Base-by-base conservation (phyloP, 2,888 invertebrate genomes). In the Deilephila porcellus region DNA sequence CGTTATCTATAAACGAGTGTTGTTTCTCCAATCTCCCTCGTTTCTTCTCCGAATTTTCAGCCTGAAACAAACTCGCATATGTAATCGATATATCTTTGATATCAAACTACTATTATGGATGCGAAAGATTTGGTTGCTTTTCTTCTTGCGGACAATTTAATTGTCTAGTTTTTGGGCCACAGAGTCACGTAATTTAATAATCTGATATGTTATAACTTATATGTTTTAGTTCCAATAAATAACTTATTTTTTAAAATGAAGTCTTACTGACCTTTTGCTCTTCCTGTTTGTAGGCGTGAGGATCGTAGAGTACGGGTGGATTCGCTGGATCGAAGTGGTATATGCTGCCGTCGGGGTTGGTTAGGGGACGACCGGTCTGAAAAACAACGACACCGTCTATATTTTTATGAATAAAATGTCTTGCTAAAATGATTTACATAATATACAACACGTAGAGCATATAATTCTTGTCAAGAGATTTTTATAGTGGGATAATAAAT, bases 281-380 rank as follows among this genome's bases (percentile, higher is more conserved):
- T 0, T 81, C 78, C 17, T 72, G 77, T 11, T 77, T 74, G 19
- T 77, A 70, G 0, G 76, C 73, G 2, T 71, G 63, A 3, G 85
- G 78, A 60, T 90, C 90, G 79, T 88, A 90, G 0, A 92, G 4
- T 0, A 85, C 72, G 0, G 97, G 97, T 17, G 96, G 96, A 85
- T 97, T 96, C 60, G 95, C 92, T 0, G 97, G 97, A 84, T 97
- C 97, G 90, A 96, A 97, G 77, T 97, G 96, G 88, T 98, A 98
- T 20, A 97, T 89, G 0, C 96, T 95, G 20, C 98, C 98, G 85
- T 98, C 98, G 0, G 96, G 92, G 85, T 98, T 98, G 64, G 96
- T 96, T 70, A 97, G 95, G 0, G 97, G 97, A 72, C 97, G 96
- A 8, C 97, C 97, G 71, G 97, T 97, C 95, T 97, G 83, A 0